These are phyloP conservation scores for Hipposideros larvatus DNA, from an alignment of 2,797 vertebrate species.

Conservation along the genomic window DNA sequence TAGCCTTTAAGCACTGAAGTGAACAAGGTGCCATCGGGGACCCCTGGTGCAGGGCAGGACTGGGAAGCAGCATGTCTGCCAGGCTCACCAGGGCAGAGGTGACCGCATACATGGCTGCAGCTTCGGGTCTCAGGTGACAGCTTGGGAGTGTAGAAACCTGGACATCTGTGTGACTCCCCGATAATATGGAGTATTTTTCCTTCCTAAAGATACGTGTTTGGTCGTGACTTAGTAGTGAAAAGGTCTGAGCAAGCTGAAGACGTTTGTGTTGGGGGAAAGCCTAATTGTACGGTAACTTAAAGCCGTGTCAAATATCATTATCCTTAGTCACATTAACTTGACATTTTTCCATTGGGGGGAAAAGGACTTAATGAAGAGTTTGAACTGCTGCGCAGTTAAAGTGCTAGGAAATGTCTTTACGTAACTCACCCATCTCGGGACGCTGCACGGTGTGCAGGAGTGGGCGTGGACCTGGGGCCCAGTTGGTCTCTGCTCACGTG, in stretches of 20 bases:
- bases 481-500: rapidly evolving
- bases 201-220: neutral
- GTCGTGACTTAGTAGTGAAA: neutral
- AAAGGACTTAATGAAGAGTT: neutral
- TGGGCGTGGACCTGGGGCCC: neutral
- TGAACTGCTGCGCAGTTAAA: neutral
- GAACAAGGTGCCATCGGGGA: neutral
- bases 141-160: neutral
- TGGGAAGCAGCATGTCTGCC: neutral
- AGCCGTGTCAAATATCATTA: neutral
- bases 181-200: neutral
- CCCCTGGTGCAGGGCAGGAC: neutral
- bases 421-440: neutral
- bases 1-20: neutral
- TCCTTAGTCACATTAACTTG: neutral
- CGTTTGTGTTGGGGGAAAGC: neutral
- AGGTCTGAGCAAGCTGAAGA: neutral
- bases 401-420: neutral
- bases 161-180: neutral
- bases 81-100: neutral
- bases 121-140: neutral
- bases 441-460: rapidly evolving
- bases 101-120: rapidly evolving
- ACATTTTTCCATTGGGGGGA: neutral
- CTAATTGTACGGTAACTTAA: neutral